Base-by-base conservation (phyloP, 2,113 vertebrate genomes). In the Rhipidura dahli region DNA sequence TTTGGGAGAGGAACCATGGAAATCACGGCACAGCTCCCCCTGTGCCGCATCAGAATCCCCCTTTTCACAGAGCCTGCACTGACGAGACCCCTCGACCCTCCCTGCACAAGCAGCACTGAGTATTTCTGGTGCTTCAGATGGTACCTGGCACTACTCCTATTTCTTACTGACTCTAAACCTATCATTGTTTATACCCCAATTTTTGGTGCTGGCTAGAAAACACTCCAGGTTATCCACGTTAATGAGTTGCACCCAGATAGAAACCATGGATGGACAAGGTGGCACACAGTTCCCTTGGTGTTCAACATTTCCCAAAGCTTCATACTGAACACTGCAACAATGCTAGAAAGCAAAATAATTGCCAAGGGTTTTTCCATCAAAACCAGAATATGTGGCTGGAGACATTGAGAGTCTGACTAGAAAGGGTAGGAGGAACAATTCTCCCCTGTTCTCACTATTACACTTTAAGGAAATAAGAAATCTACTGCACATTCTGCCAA, bases 71-170 rank as follows among this genome's bases (percentile, higher is more conserved):
- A 22, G 22, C 20, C 68, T 37, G 33, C 39, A 44, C 19, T 49
- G 23, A 17, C 23, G n/a, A 17, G 23, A 39, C 13, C 24, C 31
- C 17, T 23, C 11, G 26, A 6, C 1, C 27, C 31, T 54, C 37
- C 42, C 14, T 61, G 56, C 1, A 22, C 3, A 4, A 1, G 17
- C 20, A 73, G 11, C 3, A 1, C 42, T 16, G 53, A 13, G 3
- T 5, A 0, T 30, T 33, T 33, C 21, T 39, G 23, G 13, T 20
- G 13, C 45, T 57, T 49, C 13, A 20, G 15, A 11, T 6, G 17
- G 17, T 2, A 28, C 35, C 27, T 16, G 51, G 24, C 1, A 1
- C 31, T 45, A 4, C 37, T 24, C 33, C 40, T 50, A 0, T 9
- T 53, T 57, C 51, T 70, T 15, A 7, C 0, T 49, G n/a, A 14